Base-by-base conservation (phyloP, 2,888 invertebrate species). In the Aradus depressus region DNA sequence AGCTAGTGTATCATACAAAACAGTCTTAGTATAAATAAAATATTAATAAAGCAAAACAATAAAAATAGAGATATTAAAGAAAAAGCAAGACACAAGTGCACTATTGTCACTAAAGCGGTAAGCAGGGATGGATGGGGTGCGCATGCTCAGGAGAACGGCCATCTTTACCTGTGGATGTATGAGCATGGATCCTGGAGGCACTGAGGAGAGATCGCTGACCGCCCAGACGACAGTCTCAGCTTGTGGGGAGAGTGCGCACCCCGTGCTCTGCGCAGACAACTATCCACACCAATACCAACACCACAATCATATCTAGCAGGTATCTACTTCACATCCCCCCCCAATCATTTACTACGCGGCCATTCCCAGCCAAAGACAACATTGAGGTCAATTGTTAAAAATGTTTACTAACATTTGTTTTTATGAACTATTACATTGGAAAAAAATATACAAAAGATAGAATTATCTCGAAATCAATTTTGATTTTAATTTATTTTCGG, bases 101-200 rank as follows among this genome's bases (percentile, higher is more conserved):
- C 8, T 16, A 10, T 12, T 12, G 10, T 31, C 31, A 10, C 10
- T 31, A 10, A 12, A 31, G 31, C 10, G 10, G 31, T 31, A 12
- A 10, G n/a, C 31, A 31, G 10, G n/a, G n/a, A n/a, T n/a, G n/a
- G n/a, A n/a, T n/a, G n/a, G n/a, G n/a, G n/a, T n/a, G n/a, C n/a
- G n/a, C n/a, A n/a, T n/a, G n/a, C n/a, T n/a, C n/a, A n/a, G n/a
- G n/a, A n/a, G n/a, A n/a, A n/a, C n/a, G 31, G 31, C 10, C 12
- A 12, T 32, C 47, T 56, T 57, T 62, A 79, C 79, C 72, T 77
- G 76, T 21, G 91, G 91, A 68, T 92, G 86, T 66, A 93, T 87
- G 62, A 92, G 83, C 62, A 91, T 72, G 61, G 89, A 88, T 54
- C 92, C 92, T 50, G 81, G 75, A 44, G 91, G 91, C 54, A 92